These are phyloP conservation scores for Ceratina japonica DNA, from an alignment of 1,140 invertebrate genomes.

Conservation along the genomic window DNA sequence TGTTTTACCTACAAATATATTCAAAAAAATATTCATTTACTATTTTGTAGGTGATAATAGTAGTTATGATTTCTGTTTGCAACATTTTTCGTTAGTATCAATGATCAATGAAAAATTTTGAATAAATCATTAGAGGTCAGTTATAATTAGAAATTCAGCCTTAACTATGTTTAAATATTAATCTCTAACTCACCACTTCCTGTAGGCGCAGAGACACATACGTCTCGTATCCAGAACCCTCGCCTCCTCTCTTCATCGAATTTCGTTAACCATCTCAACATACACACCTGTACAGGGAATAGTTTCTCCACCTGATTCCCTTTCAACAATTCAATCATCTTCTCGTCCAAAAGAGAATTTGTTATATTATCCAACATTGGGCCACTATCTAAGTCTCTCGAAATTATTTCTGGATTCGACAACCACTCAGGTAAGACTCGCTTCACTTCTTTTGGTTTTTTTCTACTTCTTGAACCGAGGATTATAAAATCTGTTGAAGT, in stretches of 20 bases:
- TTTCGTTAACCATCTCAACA: slow-evolving; percentile 90
- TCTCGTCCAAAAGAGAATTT: slow-evolving; percentile 81
- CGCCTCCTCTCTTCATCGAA: slow-evolving; percentile 81
- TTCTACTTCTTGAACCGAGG: slow-evolving; percentile 66
- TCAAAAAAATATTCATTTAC: not conserved
- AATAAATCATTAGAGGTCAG: not conserved
- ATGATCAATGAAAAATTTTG: too few species aligned
- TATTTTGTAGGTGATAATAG: not conserved
- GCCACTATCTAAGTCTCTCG: slow-evolving; percentile 84
- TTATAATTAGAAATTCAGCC: not conserved
- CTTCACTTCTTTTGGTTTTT: slow-evolving; percentile 79
- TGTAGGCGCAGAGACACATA: slow-evolving; percentile 98
- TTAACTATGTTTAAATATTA: not conserved
- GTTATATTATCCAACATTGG: slow-evolving; percentile 80
- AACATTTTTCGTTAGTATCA: too few species aligned
- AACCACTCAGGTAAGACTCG: slow-evolving; percentile 93
- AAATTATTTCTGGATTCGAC: slow-evolving; percentile 87
- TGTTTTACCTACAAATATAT: slow-evolving; percentile 85
- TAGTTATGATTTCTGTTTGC: too few species aligned
- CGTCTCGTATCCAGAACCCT: slow-evolving; percentile 87
- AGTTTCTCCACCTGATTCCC: slow-evolving; percentile 88
- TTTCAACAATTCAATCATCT: slow-evolving; percentile 83
- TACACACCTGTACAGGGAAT: slow-evolving; percentile 92
- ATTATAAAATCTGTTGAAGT: slow-evolving; percentile 65
- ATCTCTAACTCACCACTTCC: slow-evolving; percentile 87